A percentile compares a stretch with the other conserved stretches of the same genome.
These are phyloP conservation scores for Pandion haliaetus DNA, from an alignment of 2,113 vertebrate species.

Conservation along the genomic window DNA sequence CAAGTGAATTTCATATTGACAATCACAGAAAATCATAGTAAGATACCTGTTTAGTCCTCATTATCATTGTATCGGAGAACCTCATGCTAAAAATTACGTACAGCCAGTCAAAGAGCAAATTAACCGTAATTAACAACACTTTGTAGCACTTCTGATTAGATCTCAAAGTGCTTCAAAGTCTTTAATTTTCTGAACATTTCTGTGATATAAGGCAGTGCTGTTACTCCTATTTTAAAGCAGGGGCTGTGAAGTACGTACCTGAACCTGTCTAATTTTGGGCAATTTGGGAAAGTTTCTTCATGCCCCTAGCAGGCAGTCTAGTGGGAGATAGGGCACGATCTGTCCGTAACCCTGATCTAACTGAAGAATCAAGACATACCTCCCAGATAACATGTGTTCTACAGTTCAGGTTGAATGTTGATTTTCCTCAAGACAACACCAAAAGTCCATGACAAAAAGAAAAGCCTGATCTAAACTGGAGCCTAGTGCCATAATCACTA, in stretches of 20 bases:
- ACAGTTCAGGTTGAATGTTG: fast-evolving
- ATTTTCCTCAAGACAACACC: neutral
- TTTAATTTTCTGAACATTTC: slow-evolving; percentile 10
- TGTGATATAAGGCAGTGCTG: neutral
- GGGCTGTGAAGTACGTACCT: neutral
- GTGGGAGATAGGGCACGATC: fast-evolving
- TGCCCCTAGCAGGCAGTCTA: neutral
- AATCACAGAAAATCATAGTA: slow-evolving; percentile 25
- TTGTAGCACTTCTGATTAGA: slow-evolving; percentile 50
- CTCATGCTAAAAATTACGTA: slow-evolving; percentile 26
- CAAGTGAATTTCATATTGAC: slow-evolving; percentile 30
- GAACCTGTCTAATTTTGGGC: neutral
- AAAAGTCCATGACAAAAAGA: neutral
- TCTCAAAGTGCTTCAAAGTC: slow-evolving; percentile 48
- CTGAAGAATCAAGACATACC: neutral
- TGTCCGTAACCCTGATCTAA: neutral
- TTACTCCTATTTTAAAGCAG: neutral
- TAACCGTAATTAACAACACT: slow-evolving; percentile 53
- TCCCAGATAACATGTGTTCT: neutral
- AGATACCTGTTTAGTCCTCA: slow-evolving; percentile 42
- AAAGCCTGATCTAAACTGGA: neutral
- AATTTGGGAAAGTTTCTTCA: neutral
- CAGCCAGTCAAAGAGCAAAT: slow-evolving; percentile 49
- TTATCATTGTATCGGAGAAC: slow-evolving; percentile 49
- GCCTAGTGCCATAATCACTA: neutral